Base-by-base conservation (phyloP, 2,113 vertebrate genomes). In the Capricornis sumatraensis region DNA sequence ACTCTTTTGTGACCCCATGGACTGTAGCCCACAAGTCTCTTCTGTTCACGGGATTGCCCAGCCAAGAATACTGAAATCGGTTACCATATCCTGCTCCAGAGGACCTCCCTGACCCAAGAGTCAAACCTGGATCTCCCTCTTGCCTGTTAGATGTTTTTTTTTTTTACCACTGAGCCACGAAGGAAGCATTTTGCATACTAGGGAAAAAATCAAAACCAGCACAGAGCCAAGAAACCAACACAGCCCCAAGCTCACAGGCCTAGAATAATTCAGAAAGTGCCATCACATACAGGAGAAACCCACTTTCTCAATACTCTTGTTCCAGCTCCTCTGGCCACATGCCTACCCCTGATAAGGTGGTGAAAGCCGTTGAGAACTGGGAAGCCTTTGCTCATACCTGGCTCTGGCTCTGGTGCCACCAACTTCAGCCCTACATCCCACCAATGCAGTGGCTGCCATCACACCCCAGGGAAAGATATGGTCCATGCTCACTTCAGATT, bases 11-110 rank as follows among this genome's bases (percentile, higher is more conserved):
- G n/a, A 67, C 9, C 17, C 64, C 17, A 36, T 67, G 33, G 17
- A 36, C 64, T 36, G 1, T 67, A 67, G 17, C n/a, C n/a, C n/a
- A 36, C 8, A 36, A 67, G 4, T 0, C 9, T 36, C 64, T 9
- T 67, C n/a, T 67, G 64, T 67, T 67, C 17, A 21, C 36, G 64
- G n/a, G 64, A 67, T 67, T 67, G 17, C n/a, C n/a, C n/a, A 36
- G 33, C 8, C 9, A 36, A 21, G 64, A 36, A 67, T 36, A 67
- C n/a, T 67, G n/a, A 67, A 67, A 36, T 67, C 0, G 0, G 8
- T 36, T 36, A 17, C 33, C 9, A 11, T 67, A 11, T 36, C n/a
- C 64, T 67, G 17, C n/a, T 67, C n/a, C 64, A 67, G 64, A 36
- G 64, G 64, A 67, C n/a, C 4, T 21, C 5, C 64, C n/a, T 67